phyloP scores from a whole-genome alignment of 1,140 invertebrate genomes.

The Brachionus plicatilis region DNA sequence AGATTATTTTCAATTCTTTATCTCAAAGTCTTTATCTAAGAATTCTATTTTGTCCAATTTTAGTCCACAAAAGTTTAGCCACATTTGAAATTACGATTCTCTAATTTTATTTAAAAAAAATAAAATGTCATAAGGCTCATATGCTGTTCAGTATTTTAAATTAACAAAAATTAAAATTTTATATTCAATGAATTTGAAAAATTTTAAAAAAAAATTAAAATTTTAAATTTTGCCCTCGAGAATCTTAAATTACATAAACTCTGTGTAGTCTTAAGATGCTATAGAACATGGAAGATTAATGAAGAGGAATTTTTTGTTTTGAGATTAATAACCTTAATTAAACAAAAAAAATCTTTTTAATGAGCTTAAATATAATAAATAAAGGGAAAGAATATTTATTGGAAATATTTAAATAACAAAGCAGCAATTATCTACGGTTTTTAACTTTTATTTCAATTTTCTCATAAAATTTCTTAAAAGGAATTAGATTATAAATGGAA shows the following conservation, averaged over 20 bases:
- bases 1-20: no score
- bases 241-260: neutral
- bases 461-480: neutral
- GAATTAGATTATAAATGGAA: neutral
- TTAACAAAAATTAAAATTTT: no score
- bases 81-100: no score
- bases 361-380: neutral
- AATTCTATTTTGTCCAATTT: no score
- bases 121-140: no score
- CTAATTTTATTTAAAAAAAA: no score
- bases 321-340: slow-evolving; percentile 20
- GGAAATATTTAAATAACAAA: slow-evolving; percentile 11
- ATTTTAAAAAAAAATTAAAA: no score
- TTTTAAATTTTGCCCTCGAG: neutral
- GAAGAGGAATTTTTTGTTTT: slow-evolving; percentile 11
- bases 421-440: neutral
- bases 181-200: no score
- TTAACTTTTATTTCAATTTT: neutral
- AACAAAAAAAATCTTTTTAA: neutral
- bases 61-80: no score
- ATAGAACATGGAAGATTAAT: neutral
- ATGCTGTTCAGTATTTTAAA: no score
- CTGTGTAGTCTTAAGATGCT: neutral
- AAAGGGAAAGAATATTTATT: neutral
- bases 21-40: no score